These are phyloP conservation scores for Aspidapion aeneum DNA, from an alignment of 2,888 invertebrate genomes.

Conservation along the genomic window DNA sequence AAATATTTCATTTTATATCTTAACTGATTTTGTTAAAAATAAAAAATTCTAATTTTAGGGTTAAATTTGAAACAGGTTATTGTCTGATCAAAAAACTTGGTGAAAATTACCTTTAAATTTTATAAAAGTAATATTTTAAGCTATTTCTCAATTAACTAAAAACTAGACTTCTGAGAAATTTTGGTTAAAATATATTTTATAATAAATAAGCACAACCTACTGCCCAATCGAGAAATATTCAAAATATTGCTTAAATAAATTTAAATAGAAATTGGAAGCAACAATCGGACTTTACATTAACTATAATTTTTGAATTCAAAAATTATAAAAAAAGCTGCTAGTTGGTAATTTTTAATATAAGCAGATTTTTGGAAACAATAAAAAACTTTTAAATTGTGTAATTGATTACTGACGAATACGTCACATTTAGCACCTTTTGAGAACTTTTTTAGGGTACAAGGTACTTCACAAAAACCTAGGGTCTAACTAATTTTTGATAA, in stretches of 20 bases:
- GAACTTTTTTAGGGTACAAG: background rate
- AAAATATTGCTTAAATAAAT: background rate
- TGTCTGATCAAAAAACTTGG: slow-evolving; percentile 1
- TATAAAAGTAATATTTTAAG: background rate
- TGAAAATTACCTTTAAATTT: background rate
- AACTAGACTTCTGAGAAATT: background rate
- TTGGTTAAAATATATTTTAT: background rate
- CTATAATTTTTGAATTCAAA: too few relatives aligned
- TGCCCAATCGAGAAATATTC: too few relatives aligned
- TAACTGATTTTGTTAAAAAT: background rate
- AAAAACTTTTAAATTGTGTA: background rate
- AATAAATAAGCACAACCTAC: background rate
- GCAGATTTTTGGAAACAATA: background rate
- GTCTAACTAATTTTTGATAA: background rate
- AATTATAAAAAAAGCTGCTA: too few relatives aligned
- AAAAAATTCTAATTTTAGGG: slow-evolving; percentile 1
- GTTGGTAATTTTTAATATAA: background rate
- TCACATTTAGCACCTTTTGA: background rate
- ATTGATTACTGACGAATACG: background rate
- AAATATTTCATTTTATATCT: too few relatives aligned
- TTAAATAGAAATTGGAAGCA: too few relatives aligned
- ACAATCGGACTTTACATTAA: too few relatives aligned
- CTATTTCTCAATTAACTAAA: background rate
- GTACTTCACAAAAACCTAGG: background rate
- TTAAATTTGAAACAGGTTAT: slow-evolving; percentile 37